Evolutionary conservation across 2,888 invertebrate genomes (phyloP).

Genomic region (Epiblema foenella): DNA sequence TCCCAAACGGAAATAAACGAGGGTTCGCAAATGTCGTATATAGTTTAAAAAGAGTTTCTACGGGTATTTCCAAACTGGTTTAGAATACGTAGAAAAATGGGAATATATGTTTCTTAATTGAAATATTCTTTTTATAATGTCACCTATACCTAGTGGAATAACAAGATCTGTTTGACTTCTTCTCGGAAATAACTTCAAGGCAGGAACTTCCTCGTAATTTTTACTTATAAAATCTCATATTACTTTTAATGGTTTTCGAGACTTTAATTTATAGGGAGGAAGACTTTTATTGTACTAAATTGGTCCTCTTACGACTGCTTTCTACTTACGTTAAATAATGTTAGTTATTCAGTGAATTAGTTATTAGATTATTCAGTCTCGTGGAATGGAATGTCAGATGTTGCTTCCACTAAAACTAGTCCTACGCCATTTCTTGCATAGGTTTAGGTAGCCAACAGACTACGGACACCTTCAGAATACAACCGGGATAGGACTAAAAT

Average conservation of each 20-base stretch:
- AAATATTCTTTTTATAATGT: conserved; percentile 28
- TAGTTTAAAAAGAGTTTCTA: conserved; percentile 18
- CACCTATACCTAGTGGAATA: conserved; percentile 27
- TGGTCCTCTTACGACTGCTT: conserved; percentile 14
- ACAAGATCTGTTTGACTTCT: conserved; percentile 45
- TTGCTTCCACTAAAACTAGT: background rate
- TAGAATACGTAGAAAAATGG: conserved; percentile 9
- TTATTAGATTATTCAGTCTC: background rate
- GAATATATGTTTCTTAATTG: conserved; percentile 9
- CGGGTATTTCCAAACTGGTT: conserved; percentile 18
- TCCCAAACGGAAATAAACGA: conserved; percentile 30
- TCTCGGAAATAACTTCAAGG: conserved; percentile 51
- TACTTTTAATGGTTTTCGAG: conserved; percentile 34
- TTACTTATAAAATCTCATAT: conserved; percentile 39
- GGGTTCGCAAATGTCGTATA: conserved; percentile 35
- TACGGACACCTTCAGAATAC: background rate
- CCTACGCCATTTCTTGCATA: background rate
- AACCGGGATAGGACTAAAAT: background rate
- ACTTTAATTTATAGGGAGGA: conserved; percentile 14
- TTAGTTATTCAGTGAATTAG: conserved; percentile 5
- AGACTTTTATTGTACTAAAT: conserved; percentile 26
- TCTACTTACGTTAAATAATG: background rate
- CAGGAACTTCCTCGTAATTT: conserved; percentile 47
- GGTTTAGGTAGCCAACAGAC: background rate
- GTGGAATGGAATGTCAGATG: background rate